A percentile compares a stretch with the other conserved stretches of the same genome.
These are phyloP conservation scores for Artibeus lituratus DNA, from an alignment of 2,797 vertebrate species.

Conservation along the genomic window DNA sequence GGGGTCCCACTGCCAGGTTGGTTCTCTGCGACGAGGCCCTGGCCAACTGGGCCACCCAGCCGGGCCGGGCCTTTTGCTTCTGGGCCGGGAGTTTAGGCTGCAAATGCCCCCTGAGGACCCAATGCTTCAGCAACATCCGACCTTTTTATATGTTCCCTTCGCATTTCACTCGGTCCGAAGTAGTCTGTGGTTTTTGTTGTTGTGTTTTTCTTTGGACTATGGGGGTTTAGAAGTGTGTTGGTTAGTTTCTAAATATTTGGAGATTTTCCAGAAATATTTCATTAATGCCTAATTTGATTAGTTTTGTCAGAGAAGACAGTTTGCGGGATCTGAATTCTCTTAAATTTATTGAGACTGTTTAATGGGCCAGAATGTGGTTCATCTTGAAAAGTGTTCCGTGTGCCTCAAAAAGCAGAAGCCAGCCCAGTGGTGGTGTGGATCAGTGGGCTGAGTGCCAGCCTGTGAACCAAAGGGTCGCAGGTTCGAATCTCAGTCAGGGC, in stretches of 20 bases:
- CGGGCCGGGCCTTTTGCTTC: not conserved
- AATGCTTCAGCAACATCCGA: not conserved
- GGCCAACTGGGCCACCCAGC: too few species aligned
- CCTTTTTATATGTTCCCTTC: not conserved
- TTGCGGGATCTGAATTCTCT: not conserved
- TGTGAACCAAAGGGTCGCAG: too few species aligned
- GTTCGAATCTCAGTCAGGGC: too few species aligned
- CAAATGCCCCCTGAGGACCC: not conserved
- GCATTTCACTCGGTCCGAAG: too few species aligned
- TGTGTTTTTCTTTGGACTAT: not conserved
- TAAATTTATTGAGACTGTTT: not conserved
- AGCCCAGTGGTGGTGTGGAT: too few species aligned
- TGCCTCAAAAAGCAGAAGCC: too few species aligned
- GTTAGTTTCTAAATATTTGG: not conserved
- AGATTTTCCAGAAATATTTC: not conserved
- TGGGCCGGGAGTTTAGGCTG: not conserved
- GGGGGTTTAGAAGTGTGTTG: not conserved
- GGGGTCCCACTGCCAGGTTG: too few species aligned
- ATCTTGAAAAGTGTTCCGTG: too few species aligned
- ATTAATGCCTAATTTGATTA: not conserved
- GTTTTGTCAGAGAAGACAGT: not conserved
- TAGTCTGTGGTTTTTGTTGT: not conserved
- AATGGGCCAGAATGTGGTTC: not conserved
- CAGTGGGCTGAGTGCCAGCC: too few species aligned
- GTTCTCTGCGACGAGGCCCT: too few species aligned